These are phyloP conservation scores for Cataglyphis hispanica DNA, from an alignment of 1,140 invertebrate species.

Conservation along the genomic window DNA sequence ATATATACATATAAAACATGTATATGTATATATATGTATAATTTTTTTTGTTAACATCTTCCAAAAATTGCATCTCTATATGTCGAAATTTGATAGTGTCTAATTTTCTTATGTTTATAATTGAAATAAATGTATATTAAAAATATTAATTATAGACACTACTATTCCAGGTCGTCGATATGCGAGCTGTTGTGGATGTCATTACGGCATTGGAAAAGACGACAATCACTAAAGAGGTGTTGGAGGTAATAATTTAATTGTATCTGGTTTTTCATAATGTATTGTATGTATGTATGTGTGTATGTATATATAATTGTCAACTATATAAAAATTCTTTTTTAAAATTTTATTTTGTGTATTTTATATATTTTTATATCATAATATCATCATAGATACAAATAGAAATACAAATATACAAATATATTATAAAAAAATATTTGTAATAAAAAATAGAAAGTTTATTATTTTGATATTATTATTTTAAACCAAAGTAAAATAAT, in stretches of 20 bases:
- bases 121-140: neutral
- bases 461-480: constrained; percentile 6
- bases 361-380: neutral
- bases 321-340: neutral
- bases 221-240: constrained; percentile 96
- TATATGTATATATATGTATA: neutral
- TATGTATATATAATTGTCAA: neutral
- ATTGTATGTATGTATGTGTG: no score
- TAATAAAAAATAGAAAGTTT: neutral
- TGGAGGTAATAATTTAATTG: constrained; percentile 90
- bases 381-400: neutral
- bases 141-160: neutral
- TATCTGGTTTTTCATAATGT: neutral
- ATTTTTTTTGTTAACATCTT: neutral
- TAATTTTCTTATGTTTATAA: neutral
- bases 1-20: neutral
- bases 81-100: neutral
- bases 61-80: neutral
- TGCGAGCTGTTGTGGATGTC: constrained; percentile 96
- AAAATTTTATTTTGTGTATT: neutral
- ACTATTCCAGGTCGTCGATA: constrained; percentile 95
- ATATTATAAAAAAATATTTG: neutral
- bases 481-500: neutral
- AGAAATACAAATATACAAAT: neutral
- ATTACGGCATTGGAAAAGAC: constrained; percentile 96